Conservation (phyloP, 37 sponge, comb jelly and placozoan genomes). For the Ianthella basta region DNA sequence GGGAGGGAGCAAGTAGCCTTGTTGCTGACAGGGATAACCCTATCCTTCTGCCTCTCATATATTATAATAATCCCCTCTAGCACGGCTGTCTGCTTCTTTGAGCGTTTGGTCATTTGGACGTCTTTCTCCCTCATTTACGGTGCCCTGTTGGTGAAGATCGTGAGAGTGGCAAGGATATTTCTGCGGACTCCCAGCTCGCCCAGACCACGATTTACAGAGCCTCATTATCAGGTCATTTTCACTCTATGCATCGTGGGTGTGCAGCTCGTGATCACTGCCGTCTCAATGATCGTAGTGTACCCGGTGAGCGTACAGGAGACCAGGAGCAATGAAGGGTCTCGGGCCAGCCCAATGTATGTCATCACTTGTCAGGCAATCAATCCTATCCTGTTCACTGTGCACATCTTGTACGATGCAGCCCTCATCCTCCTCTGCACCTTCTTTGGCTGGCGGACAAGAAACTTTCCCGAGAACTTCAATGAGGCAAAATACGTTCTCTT, state of each 20-base stretch:
- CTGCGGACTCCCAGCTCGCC: neutral
- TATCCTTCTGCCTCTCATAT: conserved; percentile 54
- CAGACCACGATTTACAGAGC: conserved; percentile 63
- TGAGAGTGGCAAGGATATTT: conserved; percentile 80
- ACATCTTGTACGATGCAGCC: conserved; percentile 45
- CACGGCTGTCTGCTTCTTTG: conserved; percentile 55
- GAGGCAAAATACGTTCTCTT: conserved; percentile 73
- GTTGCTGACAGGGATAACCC: conserved; percentile 62
- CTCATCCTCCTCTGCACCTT: conserved; percentile 59
- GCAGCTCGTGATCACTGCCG: conserved; percentile 43
- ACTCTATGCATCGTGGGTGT: conserved; percentile 52
- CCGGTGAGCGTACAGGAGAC: neutral
- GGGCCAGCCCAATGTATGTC: conserved; percentile 36
- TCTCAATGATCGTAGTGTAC: conserved; percentile 25
- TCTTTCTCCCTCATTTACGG: conserved; percentile 72
- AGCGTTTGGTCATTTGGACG: conserved; percentile 61
- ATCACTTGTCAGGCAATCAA: conserved; percentile 48
- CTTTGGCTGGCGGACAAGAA: conserved; percentile 63
- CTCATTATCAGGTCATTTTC: conserved; percentile 67
- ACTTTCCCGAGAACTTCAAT: conserved; percentile 80
- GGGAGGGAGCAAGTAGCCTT: conserved; percentile 79
- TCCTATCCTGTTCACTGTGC: conserved; percentile 39
- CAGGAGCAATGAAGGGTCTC: neutral
- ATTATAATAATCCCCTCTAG: conserved; percentile 55
- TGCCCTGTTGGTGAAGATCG: conserved; percentile 81